Evolutionary conservation across 2,113 vertebrate species (phyloP).

Genomic region (Eulemur macaco): DNA sequence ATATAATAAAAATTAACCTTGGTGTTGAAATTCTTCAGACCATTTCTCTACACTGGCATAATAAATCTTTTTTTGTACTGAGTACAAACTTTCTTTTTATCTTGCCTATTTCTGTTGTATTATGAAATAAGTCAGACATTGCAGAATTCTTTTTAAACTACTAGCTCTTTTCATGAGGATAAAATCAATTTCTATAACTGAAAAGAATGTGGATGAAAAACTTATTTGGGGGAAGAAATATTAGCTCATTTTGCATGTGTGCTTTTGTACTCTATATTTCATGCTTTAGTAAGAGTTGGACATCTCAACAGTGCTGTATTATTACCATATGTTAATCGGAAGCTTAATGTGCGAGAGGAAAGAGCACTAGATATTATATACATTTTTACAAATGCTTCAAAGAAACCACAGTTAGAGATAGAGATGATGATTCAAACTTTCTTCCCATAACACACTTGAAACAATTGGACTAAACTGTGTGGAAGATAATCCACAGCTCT

Average conservation of each 20-base stretch:
- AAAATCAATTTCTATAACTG: constrained; percentile 38
- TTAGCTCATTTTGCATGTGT: constrained; percentile 18
- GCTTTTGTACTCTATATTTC: constrained; percentile 24
- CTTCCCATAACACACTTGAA: not conserved
- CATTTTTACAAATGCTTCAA: not conserved
- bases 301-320: constrained; percentile 1
- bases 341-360: constrained; percentile 16
- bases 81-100: constrained; percentile 30
- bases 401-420: not conserved
- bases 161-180: constrained; percentile 29
- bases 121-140: constrained; percentile 32
- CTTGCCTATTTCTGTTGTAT: not conserved
- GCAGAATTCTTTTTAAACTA: constrained; percentile 22
- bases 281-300: constrained; percentile 24
- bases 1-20: constrained; percentile 46
- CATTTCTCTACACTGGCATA: not conserved
- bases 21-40: constrained; percentile 33
- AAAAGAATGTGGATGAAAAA: constrained; percentile 47
- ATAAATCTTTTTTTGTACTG: not conserved
- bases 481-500: not conserved
- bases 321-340: constrained; percentile 41
- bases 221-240: constrained; percentile 25
- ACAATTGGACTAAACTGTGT: not conserved
- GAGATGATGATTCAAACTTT: constrained; percentile 22
- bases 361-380: not conserved